phyloP scores from a whole-genome alignment of 2,888 invertebrate species.

The Hydrotaea cyrtoneurina region DNA sequence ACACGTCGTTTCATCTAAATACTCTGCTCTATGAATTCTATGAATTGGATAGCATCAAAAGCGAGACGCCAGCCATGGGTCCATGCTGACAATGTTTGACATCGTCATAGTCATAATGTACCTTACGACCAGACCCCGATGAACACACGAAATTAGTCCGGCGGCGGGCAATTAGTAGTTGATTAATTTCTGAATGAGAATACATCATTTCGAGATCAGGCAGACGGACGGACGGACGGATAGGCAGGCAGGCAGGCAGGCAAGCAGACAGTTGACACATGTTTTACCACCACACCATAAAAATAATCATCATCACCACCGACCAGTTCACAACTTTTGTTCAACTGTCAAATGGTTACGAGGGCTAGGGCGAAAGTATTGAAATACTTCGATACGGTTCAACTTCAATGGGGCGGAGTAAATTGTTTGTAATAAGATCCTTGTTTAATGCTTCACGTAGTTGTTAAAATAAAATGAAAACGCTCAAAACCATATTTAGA shows the following conservation, averaged over 20 bases:
- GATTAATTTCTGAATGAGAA: constrained; percentile 39
- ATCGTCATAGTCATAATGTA: too few relatives aligned
- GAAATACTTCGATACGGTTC: too few relatives aligned
- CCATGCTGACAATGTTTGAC: constrained; percentile 1
- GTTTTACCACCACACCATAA: constrained; percentile 9
- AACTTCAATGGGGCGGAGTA: too few relatives aligned
- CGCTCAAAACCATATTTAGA: too few relatives aligned
- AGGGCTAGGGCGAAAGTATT: background rate
- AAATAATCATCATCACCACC: background rate
- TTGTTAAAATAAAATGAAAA: too few relatives aligned
- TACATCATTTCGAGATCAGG: constrained; percentile 5
- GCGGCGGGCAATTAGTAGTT: constrained; percentile 32
- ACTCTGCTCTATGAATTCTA: background rate
- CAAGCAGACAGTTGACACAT: constrained; percentile 35
- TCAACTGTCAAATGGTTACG: background rate
- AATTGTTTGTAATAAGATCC: too few relatives aligned
- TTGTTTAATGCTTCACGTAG: too few relatives aligned
- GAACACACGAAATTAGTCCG: constrained; percentile 10
- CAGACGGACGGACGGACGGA: too few relatives aligned
- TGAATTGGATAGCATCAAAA: background rate
- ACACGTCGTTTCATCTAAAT: constrained; percentile 58
- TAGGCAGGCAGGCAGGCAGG: too few relatives aligned
- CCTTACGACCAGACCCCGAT: background rate
- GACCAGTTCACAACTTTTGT: background rate
- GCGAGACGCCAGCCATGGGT: background rate